Evolutionary conservation across 30 jellyfish, hydroid and myxozoan species (phyloP).

Genomic region (Mastigias papua): DNA sequence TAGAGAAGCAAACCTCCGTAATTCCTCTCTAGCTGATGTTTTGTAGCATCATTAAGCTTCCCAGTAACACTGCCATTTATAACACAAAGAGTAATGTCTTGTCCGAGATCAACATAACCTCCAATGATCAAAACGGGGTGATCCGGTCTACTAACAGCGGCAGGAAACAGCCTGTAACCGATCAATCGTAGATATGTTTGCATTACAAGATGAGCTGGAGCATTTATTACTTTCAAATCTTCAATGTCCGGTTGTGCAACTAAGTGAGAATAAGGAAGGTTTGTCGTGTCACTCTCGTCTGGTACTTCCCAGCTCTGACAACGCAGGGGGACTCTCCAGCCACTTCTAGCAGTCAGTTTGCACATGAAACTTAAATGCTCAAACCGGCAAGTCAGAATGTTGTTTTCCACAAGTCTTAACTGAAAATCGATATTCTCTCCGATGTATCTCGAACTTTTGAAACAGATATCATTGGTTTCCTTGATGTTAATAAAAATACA

Average conservation of each 20-base stretch:
- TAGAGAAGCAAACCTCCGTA: constrained; percentile 84
- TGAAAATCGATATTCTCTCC: constrained; percentile 94
- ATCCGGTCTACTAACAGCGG: constrained; percentile 80
- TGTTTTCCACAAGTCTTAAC: constrained; percentile 75
- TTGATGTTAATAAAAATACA: constrained; percentile 73
- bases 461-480: constrained; percentile 42
- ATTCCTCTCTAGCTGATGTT: constrained; percentile 33
- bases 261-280: constrained; percentile 61
- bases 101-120: constrained; percentile 86
- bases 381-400: constrained; percentile 74
- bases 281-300: constrained; percentile 4
- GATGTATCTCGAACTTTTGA: constrained; percentile 54
- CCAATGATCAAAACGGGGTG: constrained; percentile 89
- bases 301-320: constrained; percentile 69
- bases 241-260: constrained; percentile 93
- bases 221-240: constrained; percentile 47
- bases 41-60: constrained; percentile 52
- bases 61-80: constrained; percentile 44
- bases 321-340: constrained; percentile 81
- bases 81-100: constrained; percentile 70
- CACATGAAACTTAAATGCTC: constrained; percentile 93
- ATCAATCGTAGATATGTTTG: constrained; percentile 71
- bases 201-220: constrained; percentile 86
- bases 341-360: constrained; percentile 69
- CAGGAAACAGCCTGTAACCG: constrained; percentile 75